Evolutionary conservation across 2,113 vertebrate genomes (phyloP), one percentile per base, ranked within the genome.

Genomic region (Coryphaenoides rupestris): DNA sequence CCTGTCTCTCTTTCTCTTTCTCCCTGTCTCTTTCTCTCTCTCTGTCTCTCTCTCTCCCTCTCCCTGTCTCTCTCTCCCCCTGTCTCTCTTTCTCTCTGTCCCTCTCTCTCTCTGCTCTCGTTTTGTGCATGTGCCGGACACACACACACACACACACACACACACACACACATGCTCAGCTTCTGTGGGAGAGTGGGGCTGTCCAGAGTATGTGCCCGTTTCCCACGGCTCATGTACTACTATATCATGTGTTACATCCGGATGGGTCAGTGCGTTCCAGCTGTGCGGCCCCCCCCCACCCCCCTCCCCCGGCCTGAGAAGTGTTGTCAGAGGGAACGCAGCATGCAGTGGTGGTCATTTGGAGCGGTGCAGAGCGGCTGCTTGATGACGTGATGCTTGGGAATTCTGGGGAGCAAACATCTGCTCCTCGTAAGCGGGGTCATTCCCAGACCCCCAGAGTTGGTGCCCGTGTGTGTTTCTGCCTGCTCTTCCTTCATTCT

Each of bases 341-440:
- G 71, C 50, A 74, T 58, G 52, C 65, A 67, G 71, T 46, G 23
- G 74, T 64, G 56, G 75, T 73, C 12, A 60, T 67, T 72, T 10
- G 55, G 52, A 67, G 21, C 64, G 60, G 59, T 65, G 54, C 56
- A 77, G 62, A 76, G 50, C 53, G 68, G 55, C n/a, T 57, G 58
- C 26, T 28, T 76, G 75, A 80, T 46, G 7, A 40, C 13, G 54
- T 73, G 57, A 79, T 73, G 59, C 68, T 76, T 83, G 78, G 70
- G 81, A 82, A 49, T 78, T 67, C 24, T 69, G 62, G 68, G 67
- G 33, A 40, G 33, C n/a, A 52, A 76, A 82, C 86, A 86, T 88
- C 75, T 85, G 88, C 70, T 83, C 87, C 84, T 77, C 77, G 81
- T 86, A 78, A 13, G 10, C 63, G 66, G 73, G 75, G 78, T 86